Base-by-base conservation (phyloP, 2,888 invertebrate genomes). In the Mythimna albipuncta region DNA sequence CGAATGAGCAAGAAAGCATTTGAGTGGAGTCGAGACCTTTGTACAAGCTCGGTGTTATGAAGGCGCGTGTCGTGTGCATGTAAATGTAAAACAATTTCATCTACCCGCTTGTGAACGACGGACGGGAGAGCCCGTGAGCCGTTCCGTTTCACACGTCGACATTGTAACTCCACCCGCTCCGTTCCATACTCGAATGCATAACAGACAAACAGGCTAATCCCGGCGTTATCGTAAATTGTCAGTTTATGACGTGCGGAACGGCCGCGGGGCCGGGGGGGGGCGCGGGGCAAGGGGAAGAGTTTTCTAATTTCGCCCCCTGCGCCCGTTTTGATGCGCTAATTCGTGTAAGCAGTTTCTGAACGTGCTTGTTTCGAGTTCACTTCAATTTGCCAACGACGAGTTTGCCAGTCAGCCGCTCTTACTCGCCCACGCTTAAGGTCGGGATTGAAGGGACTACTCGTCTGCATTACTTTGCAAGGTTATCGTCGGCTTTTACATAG, bases 211-310 rank as follows among this genome's bases (percentile, higher is more conserved):
- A 94, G 90, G 96, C 96, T 96, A 96, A 96, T 96, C 96, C 96
- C 93, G 92, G 92, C 94, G 95, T 96, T 96, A 96, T 96, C 96
- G 96, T 96, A 96, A 96, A 96, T 96, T 95, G 96, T 96, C 96
- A 96, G 96, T 96, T 96, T 96, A 96, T 96, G 96, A 96, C 96
- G 96, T 96, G 96, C 96, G 93, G 95, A 96, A 95, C 94, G 96
- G 93, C 90, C 90, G 92, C 89, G 92, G 91, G 90, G 90, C 76
- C 77, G 77, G 79, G 87, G 67, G 67, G 50, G 87, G 80, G 80
- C 78, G 88, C 85, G 87, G 90, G 85, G 87, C 85, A 78, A 88
- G 89, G 88, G 91, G 91, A 88, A 89, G 93, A 94, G 93, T 94
- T 95, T 95, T 95, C 95, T 95, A 95, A 96, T 95, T 96, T 95